These are phyloP conservation scores for Odontophorus gujanensis DNA, from an alignment of 2,113 vertebrate species.

Conservation along the genomic window DNA sequence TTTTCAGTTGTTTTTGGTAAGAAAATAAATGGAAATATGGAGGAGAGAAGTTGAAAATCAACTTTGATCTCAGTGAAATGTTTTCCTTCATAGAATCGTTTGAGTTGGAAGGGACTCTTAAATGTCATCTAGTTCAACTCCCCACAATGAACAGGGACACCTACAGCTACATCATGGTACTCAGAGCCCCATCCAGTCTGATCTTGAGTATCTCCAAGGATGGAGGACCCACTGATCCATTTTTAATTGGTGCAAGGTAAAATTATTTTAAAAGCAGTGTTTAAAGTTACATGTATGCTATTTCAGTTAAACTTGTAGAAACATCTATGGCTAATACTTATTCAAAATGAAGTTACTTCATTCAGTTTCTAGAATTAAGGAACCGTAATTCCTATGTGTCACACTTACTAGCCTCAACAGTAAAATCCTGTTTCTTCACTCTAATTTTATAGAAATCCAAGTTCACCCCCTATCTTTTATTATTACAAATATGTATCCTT, in stretches of 20 bases:
- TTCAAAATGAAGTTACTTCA: constrained; percentile 19
- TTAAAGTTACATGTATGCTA: neutral
- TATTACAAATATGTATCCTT: neutral
- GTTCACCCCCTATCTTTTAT: neutral
- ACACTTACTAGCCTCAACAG: neutral
- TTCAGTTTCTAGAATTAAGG: constrained; percentile 14
- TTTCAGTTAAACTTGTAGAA: constrained; percentile 9
- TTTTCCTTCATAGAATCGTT: neutral
- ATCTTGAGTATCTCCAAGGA: too few relatives aligned
- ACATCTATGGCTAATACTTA: neutral
- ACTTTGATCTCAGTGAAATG: neutral
- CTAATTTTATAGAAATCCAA: neutral
- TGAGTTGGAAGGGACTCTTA: too few relatives aligned
- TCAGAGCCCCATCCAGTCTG: too few relatives aligned
- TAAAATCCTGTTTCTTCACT: neutral
- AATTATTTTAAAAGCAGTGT: constrained; percentile 9
- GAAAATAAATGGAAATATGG: neutral
- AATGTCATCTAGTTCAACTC: too few relatives aligned
- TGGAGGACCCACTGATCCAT: too few relatives aligned
- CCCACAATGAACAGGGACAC: too few relatives aligned
- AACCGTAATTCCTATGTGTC: neutral
- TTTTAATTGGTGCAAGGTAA: neutral
- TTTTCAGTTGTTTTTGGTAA: neutral
- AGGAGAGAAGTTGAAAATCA: neutral
- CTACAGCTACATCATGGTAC: too few relatives aligned